phyloP scores from a whole-genome alignment of 2,888 invertebrate species.

The Tuberolachnus salignus region DNA sequence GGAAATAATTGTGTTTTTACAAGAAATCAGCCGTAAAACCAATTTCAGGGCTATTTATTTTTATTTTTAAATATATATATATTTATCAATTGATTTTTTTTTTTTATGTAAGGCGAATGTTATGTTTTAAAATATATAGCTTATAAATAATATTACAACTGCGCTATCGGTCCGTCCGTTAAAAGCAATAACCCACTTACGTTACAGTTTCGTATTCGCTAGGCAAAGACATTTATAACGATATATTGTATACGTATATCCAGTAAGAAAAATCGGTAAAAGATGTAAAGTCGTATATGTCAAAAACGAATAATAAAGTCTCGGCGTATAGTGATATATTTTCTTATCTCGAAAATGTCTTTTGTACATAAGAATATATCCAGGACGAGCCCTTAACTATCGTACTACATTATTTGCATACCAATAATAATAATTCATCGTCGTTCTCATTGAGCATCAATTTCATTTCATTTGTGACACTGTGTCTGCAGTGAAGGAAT shows the following conservation, averaged over 20 bases:
- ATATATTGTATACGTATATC: neutral
- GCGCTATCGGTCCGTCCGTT: too few relatives aligned
- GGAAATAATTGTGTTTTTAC: too few relatives aligned
- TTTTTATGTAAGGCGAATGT: too few relatives aligned
- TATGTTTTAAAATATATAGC: too few relatives aligned
- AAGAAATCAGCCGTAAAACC: too few relatives aligned
- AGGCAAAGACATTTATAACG: neutral
- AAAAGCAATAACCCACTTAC: too few relatives aligned
- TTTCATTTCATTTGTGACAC: too few relatives aligned
- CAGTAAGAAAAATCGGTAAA: slow-evolving; percentile 5
- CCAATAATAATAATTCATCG: neutral
- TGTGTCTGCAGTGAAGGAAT: too few relatives aligned
- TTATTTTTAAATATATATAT: too few relatives aligned
- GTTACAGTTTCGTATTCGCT: neutral
- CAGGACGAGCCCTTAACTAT: neutral
- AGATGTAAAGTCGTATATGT: neutral
- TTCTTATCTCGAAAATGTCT: neutral
- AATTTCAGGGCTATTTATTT: too few relatives aligned
- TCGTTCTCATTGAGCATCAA: neutral
- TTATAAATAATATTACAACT: too few relatives aligned
- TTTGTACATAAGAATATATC: neutral
- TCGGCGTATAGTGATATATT: neutral
- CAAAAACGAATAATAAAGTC: slow-evolving; percentile 18
- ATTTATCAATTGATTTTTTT: too few relatives aligned
- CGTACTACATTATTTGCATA: neutral